Evolutionary conservation across 1,140 invertebrate genomes (phyloP), one percentile per base, ranked within the genome.

Genomic region (Aplysia californica): DNA sequence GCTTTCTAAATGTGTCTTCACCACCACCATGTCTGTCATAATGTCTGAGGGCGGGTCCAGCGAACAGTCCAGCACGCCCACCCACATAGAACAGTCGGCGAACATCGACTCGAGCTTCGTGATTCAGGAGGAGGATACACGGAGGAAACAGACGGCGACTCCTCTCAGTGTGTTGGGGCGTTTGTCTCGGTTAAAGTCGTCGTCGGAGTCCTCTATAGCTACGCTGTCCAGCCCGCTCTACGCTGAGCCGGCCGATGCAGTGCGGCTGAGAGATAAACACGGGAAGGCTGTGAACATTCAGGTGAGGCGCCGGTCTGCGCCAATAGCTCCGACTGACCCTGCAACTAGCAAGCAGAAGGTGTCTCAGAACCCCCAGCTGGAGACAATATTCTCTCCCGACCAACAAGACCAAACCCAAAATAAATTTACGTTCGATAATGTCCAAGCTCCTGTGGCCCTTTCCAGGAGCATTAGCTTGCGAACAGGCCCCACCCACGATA

Each of bases 161-260:
- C n/a, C n/a, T n/a, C n/a, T n/a, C n/a, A n/a, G n/a, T n/a, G n/a
- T n/a, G n/a, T n/a, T n/a, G n/a, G 74, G 74, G 18, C 76, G 59
- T 35, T 21, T 82, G 29, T 67, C 74, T 2, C 41, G 77, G 41
- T 31, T 82, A 6, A 84, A 75, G 69, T 80, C 83, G 2, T 84
- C 84, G 26, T 80, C 83, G 0, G 82, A 83, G 58, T 83, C 80
- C 1, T 83, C 79, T 10, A 44, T 85, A 6, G 80, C 84, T 21
- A 82, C 80, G 21, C 66, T 82, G 26, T 83, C 83, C 79, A 96
- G 95, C 87, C 96, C 96, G 0, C 96, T 96, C 82, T 97, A 97
- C 87, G 95, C 95, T 1, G 96, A 97, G 90, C 96, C 96, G 44
- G 95, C 96, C 10, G 96, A 97, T 91, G 94, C 95, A 23, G 91